Conservation (phyloP, 1,140 invertebrate genomes). For the Aphidius gifuensis region DNA sequence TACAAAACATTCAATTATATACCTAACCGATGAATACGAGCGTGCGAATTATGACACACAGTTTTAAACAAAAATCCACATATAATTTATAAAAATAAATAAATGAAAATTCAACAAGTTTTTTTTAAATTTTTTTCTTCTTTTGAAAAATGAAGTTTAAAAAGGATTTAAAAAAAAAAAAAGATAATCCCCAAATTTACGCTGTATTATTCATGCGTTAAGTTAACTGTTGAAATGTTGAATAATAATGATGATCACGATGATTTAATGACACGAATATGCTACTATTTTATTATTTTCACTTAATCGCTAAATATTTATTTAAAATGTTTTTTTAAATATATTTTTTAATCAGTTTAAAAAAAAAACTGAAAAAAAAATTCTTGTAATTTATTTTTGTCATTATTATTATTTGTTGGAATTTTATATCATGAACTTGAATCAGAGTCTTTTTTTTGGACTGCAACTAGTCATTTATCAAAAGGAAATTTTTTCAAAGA, state of each 20-base stretch:
- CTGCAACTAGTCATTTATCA: constrained; percentile 46
- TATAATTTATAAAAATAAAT: neutral
- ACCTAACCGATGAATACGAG: constrained; percentile 33
- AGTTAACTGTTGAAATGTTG: too few species aligned
- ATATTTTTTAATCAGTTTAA: neutral
- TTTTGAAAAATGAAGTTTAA: too few species aligned
- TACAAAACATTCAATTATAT: constrained; percentile 59
- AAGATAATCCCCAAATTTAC: too few species aligned
- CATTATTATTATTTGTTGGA: neutral
- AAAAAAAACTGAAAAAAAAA: neutral
- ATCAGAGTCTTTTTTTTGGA: too few species aligned
- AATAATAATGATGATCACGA: too few species aligned
- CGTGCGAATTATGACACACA: neutral
- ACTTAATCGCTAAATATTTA: neutral
- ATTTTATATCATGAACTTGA: neutral
- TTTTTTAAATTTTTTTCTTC: too few species aligned
- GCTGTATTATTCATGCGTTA: neutral
- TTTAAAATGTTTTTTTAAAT: neutral
- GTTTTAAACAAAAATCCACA: neutral
- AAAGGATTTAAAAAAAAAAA: too few species aligned
- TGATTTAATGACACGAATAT: neutral
- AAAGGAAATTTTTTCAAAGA: constrained; percentile 40
- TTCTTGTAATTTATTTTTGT: neutral
- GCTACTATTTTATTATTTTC: neutral
- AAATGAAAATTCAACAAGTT: neutral